Evolutionary conservation across 2,888 invertebrate species (phyloP), one percentile per base, ranked within the genome.

Genomic region (Luperina nickerlii): DNA sequence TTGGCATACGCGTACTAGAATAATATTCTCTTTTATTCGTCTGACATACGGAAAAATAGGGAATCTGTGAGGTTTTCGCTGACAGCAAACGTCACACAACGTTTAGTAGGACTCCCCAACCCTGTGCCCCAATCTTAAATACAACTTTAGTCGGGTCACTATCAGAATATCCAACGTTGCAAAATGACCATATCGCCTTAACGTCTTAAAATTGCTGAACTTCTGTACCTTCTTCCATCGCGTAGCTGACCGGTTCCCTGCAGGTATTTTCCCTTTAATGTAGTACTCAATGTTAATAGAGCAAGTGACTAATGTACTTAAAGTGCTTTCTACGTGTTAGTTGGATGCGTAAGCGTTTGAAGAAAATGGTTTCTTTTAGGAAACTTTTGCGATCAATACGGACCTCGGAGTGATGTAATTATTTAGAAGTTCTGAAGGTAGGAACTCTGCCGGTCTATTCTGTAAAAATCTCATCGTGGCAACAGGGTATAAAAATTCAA

Each of bases 241-340:
- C 69, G 32, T 0, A 24, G 48, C 67, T 77, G 82, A 88, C 86
- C 79, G 74, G 83, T 78, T 88, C 68, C 81, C 77, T 27, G 32
- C 76, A 73, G 78, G 82, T 82, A 83, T 87, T 89, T 90, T 86
- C 83, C 89, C 76, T 86, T 74, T 63, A 79, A 63, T 73, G 74
- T 74, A 65, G 81, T 81, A 77, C 79, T 60, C 54, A 71, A 76
- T 78, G 77, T 79, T 86, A 88, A 82, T 83, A 79, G 87, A 82
- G 66, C 80, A 82, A 76, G 54, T 81, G 80, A 89, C 75, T 87
- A 84, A 88, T 83, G 45, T n/a, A 38, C 38, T 38, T 38, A 54
- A 60, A 57, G 67, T 79, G 78, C 78, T 81, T 82, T 85, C 78
- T 79, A 75, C 60, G 74, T 75, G 69, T 69, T 27, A 62, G 54